phyloP scores from a whole-genome alignment of 2,888 invertebrate genomes.

The Stenotaenia linearis region DNA sequence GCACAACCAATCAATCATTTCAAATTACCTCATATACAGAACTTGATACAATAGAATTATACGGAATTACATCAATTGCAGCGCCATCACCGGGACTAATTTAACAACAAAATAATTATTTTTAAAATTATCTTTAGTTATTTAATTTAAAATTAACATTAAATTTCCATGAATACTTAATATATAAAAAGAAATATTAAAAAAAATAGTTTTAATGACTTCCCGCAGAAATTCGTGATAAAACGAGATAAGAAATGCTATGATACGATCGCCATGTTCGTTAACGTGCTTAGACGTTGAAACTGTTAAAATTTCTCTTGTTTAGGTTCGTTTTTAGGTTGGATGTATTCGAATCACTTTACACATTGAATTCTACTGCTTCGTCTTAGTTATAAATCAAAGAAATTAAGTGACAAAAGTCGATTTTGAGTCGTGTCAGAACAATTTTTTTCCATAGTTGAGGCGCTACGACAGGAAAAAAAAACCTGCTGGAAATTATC shows the following conservation, averaged over 20 bases:
- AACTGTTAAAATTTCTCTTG: not conserved
- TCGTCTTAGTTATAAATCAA: not conserved
- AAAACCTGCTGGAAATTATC: not conserved
- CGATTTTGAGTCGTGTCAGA: not conserved
- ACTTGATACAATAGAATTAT: too few relatives aligned
- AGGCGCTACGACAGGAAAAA: not conserved
- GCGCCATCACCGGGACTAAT: not conserved
- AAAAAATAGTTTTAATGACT: not conserved
- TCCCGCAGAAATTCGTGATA: not conserved
- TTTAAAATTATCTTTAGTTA: not conserved
- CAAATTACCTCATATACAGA: too few relatives aligned
- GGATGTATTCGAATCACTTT: not conserved
- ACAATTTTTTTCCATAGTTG: not conserved
- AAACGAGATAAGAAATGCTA: slow-evolving; percentile 9
- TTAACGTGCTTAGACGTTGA: slow-evolving; percentile 1
- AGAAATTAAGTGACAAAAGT: not conserved
- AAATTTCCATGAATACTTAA: not conserved
- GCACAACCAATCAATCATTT: too few relatives aligned
- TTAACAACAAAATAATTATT: not conserved
- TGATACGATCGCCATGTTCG: not conserved
- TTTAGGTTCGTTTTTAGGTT: not conserved
- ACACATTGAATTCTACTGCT: not conserved
- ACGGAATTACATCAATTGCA: too few relatives aligned
- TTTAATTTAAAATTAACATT: not conserved
- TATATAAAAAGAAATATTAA: not conserved